Conservation (phyloP, 2,113 vertebrate species). For the Labrus mixtus region DNA sequence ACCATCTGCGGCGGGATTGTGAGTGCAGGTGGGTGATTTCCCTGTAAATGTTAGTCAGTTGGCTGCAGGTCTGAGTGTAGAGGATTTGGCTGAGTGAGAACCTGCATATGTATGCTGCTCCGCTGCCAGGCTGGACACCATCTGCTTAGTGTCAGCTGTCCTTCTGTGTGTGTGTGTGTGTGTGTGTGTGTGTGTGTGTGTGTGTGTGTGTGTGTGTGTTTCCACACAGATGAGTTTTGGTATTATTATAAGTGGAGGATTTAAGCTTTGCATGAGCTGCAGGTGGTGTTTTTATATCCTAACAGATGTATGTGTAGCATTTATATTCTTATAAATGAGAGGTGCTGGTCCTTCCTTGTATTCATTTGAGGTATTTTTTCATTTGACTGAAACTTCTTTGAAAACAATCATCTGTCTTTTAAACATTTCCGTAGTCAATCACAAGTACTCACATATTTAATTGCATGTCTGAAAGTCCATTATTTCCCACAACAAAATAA, state of each 20-base stretch:
- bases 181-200: not conserved
- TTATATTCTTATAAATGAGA: not conserved
- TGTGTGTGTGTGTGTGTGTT: not conserved
- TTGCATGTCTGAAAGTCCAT: too few species aligned
- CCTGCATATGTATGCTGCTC: slow-evolving; percentile 58
- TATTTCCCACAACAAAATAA: too few species aligned
- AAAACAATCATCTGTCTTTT: too few species aligned
- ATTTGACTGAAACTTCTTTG: not conserved
- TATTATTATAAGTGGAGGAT: not conserved
- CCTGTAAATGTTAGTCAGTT: slow-evolving; percentile 59
- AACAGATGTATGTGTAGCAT: not conserved
- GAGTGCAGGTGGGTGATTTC: slow-evolving; percentile 63
- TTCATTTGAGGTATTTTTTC: not conserved
- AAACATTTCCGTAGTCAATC: too few species aligned
- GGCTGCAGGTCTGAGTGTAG: slow-evolving; percentile 52
- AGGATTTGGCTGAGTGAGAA: slow-evolving; percentile 57
- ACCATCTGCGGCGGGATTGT: slow-evolving; percentile 64
- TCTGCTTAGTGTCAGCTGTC: slow-evolving; percentile 45
- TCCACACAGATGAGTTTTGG: not conserved
- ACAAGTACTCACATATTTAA: too few species aligned
- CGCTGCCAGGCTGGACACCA: slow-evolving; percentile 47
- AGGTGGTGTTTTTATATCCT: not conserved
- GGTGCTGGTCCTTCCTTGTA: too few species aligned
- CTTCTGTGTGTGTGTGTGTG: not conserved
- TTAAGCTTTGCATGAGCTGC: slow-evolving; percentile 6